A percentile compares a stretch with the other conserved stretches of the same genome.
Evolutionary conservation across 2,888 invertebrate genomes (phyloP).

Genomic region (Dichetophora obliterata): DNA sequence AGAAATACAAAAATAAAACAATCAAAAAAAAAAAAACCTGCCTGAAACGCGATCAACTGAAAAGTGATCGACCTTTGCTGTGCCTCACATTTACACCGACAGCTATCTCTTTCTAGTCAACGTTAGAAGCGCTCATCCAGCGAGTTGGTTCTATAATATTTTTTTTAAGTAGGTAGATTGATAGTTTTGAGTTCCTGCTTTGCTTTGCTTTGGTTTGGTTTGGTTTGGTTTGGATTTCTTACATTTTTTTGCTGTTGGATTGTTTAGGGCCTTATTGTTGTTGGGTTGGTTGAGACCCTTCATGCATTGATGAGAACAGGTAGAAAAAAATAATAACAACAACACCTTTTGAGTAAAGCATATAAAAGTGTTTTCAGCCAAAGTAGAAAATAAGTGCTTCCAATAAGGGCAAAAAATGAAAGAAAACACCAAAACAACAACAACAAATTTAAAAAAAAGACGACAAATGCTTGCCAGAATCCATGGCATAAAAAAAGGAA

Average conservation of each 20-base stretch:
- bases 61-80: conserved; percentile 32
- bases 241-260: not conserved
- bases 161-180: conserved; percentile 26
- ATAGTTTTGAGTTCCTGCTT: not conserved
- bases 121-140: not conserved
- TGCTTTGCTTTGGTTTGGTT: not conserved
- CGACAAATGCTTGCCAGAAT: not conserved
- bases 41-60: not conserved
- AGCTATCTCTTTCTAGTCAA: not conserved
- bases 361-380: conserved; percentile 1
- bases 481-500: not conserved
- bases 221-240: not conserved
- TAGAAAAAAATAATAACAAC: conserved; percentile 8
- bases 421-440: not conserved
- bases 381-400: conserved; percentile 25
- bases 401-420: conserved; percentile 4
- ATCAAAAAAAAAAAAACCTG: not conserved
- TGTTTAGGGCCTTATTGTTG: not conserved
- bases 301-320: conserved; percentile 9
- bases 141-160: not conserved
- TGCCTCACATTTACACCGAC: not conserved
- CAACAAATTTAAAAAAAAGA: not conserved
- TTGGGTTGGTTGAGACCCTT: not conserved
- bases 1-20: too few relatives aligned
- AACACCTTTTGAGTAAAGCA: not conserved